Evolutionary conservation across 2,113 vertebrate species (phyloP).

Genomic region (Hydrolagus affinis): DNA sequence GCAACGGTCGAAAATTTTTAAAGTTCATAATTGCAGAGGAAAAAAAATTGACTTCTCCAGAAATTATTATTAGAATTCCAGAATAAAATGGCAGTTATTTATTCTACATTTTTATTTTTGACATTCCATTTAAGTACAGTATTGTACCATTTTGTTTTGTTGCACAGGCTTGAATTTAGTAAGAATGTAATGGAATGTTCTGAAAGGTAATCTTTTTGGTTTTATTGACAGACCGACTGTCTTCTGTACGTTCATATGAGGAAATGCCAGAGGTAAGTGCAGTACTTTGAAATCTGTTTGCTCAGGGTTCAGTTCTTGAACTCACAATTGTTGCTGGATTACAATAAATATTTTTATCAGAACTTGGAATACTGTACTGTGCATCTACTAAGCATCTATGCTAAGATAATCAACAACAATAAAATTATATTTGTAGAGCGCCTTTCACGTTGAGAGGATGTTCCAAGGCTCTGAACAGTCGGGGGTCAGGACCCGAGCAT

Average conservation of each 20-base stretch:
- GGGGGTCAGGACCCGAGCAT: too few relatives aligned
- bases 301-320: neutral
- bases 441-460: too few relatives aligned
- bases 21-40: neutral
- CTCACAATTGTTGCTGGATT: neutral
- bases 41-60: neutral
- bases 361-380: too few relatives aligned
- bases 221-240: slow-evolving; percentile 66
- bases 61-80: neutral
- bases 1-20: neutral
- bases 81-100: neutral
- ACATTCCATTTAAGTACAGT: neutral
- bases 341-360: too few relatives aligned
- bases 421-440: too few relatives aligned
- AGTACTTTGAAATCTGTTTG: neutral
- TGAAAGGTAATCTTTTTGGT: slow-evolving; percentile 32
- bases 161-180: neutral
- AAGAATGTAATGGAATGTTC: neutral
- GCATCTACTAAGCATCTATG: too few relatives aligned
- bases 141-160: neutral
- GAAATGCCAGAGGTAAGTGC: slow-evolving; percentile 70
- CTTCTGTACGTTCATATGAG: slow-evolving; percentile 67
- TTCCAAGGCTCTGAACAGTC: too few relatives aligned
- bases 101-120: neutral
- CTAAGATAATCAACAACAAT: too few relatives aligned